These are phyloP conservation scores for Chunga burmeisteri DNA, from an alignment of 2,113 vertebrate genomes.

Conservation along the genomic window DNA sequence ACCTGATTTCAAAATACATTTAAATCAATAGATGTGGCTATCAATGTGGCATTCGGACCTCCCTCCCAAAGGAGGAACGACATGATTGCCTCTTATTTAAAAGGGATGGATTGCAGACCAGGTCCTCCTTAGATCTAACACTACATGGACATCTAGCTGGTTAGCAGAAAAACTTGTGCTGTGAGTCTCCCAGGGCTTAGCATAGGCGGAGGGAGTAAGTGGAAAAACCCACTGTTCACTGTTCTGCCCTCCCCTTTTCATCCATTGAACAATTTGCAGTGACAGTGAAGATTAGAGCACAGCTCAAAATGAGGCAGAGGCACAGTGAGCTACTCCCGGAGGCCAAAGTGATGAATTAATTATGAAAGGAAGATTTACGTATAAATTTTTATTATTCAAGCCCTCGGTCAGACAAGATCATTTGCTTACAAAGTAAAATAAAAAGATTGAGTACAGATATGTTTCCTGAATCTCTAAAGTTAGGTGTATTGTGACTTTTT, in stretches of 20 bases:
- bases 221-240: not conserved
- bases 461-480: not conserved
- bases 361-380: not conserved
- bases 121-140: not conserved
- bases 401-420: not conserved
- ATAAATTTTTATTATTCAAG: constrained; percentile 15
- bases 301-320: not conserved
- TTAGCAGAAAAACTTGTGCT: not conserved
- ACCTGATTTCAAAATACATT: not conserved
- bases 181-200: not conserved
- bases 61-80: not conserved
- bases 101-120: not conserved
- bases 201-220: not conserved
- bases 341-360: constrained; percentile 5
- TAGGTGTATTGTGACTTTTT: not conserved
- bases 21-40: not conserved
- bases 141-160: not conserved
- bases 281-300: constrained; percentile 12
- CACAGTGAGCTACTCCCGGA: constrained; percentile 3
- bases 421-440: not conserved
- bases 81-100: not conserved
- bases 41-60: not conserved
- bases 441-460: not conserved
- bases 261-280: not conserved
- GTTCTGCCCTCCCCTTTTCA: not conserved